phyloP scores from a whole-genome alignment of 1,140 invertebrate genomes.

The Drosophila ambigua region DNA sequence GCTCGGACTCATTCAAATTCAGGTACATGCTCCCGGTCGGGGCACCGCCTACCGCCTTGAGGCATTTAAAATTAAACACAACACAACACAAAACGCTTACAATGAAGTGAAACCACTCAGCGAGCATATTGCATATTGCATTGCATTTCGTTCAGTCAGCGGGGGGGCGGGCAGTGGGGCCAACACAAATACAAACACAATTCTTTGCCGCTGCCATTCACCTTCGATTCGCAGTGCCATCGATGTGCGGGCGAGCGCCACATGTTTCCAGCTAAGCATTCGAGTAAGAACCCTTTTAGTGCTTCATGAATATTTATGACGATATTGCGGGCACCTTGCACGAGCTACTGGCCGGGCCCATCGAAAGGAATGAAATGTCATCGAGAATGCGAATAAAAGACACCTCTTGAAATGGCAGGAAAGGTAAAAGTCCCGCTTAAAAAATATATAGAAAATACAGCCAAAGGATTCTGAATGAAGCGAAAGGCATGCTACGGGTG shows the following conservation, averaged over 20 bases:
- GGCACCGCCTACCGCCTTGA: slow-evolving; percentile 30
- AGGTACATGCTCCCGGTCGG: slow-evolving; percentile 64
- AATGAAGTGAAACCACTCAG: slow-evolving; percentile 43
- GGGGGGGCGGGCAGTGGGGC: slow-evolving; percentile 16
- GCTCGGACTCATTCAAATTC: slow-evolving; percentile 73
- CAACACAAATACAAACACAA: slow-evolving; percentile 55
- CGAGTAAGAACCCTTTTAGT: slow-evolving; percentile 75
- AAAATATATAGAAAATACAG: no score
- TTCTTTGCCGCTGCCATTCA: slow-evolving; percentile 51
- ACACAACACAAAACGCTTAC: slow-evolving; percentile 20
- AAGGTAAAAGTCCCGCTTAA: no score
- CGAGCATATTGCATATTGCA: slow-evolving; percentile 63
- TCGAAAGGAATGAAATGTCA: no score
- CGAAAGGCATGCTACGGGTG: no score
- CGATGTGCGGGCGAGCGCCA: not conserved
- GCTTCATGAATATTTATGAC: slow-evolving; percentile 80
- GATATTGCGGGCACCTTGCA: not conserved
- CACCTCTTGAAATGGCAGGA: no score
- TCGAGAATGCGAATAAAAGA: no score
- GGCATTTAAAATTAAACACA: slow-evolving; percentile 69
- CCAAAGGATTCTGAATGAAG: no score
- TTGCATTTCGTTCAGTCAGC: slow-evolving; percentile 58
- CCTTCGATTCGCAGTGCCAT: slow-evolving; percentile 29
- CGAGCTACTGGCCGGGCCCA: no score
- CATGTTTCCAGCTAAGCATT: slow-evolving; percentile 45